These are phyloP conservation scores for Climacteris rufus DNA, from an alignment of 2,113 vertebrate species.

Conservation along the genomic window DNA sequence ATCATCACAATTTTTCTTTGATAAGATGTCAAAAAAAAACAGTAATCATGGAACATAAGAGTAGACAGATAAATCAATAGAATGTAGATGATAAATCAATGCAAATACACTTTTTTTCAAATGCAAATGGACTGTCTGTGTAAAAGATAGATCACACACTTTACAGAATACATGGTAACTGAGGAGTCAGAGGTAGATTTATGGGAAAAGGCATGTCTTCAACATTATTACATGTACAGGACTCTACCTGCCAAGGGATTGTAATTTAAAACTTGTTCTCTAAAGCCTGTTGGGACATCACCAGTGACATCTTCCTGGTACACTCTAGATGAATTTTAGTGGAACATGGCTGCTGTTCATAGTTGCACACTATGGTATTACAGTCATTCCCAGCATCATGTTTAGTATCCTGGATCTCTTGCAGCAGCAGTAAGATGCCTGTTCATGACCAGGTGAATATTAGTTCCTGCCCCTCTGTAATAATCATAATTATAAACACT, in stretches of 20 bases:
- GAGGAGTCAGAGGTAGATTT: background rate
- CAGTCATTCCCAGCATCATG: background rate
- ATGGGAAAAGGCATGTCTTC: background rate
- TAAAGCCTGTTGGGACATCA: background rate
- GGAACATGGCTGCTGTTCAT: fast-evolving
- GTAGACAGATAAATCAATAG: background rate
- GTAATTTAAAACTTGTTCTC: background rate
- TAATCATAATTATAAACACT: background rate
- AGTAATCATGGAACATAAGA: background rate
- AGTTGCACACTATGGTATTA: background rate
- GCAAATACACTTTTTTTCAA: background rate
- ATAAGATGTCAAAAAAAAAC: background rate
- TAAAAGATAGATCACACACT: background rate
- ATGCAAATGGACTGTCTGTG: background rate
- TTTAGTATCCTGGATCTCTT: background rate
- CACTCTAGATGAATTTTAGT: background rate
- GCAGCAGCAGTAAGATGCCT: background rate
- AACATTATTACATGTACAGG: background rate
- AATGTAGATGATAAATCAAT: background rate
- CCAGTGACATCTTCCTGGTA: background rate
- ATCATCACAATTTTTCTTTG: background rate
- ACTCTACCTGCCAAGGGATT: background rate
- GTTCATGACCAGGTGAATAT: background rate
- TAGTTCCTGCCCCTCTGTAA: background rate
- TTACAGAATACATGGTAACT: background rate